Evolutionary conservation across 2,113 vertebrate genomes (phyloP).

Genomic region (Cricetomys ansorgei): DNA sequence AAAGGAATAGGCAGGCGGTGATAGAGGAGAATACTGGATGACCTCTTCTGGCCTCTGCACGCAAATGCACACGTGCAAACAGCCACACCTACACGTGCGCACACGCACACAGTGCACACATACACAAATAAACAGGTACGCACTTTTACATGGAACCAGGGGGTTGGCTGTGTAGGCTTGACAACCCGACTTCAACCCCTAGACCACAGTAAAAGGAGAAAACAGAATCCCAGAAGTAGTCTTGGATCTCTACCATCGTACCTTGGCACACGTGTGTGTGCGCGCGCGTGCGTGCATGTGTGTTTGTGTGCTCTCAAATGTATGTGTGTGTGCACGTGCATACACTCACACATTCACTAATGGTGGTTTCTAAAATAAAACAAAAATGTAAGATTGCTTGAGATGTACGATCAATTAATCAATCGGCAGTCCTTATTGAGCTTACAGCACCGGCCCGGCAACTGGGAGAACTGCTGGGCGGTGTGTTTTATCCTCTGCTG

Average conservation of each 20-base stretch:
- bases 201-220: not conserved
- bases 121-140: not conserved
- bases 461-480: not conserved
- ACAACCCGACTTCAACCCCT: not conserved
- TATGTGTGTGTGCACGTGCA: too few species aligned
- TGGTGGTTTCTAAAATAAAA: not conserved
- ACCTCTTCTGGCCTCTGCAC: not conserved
- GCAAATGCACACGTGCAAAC: not conserved
- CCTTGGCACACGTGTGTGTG: not conserved
- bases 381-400: not conserved
- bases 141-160: not conserved
- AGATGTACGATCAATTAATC: not conserved
- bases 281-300: too few species aligned
- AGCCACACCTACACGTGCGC: not conserved
- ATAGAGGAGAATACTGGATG: not conserved
- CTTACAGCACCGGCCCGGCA: not conserved
- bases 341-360: not conserved
- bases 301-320: too few species aligned
- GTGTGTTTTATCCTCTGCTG: not conserved
- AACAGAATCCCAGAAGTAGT: not conserved
- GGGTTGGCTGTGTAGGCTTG: not conserved
- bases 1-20: not conserved
- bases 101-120: not conserved
- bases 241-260: not conserved
- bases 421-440: conserved; percentile 9